phyloP scores from a whole-genome alignment of 2,888 invertebrate species.

The Malthinus flaveolus region DNA sequence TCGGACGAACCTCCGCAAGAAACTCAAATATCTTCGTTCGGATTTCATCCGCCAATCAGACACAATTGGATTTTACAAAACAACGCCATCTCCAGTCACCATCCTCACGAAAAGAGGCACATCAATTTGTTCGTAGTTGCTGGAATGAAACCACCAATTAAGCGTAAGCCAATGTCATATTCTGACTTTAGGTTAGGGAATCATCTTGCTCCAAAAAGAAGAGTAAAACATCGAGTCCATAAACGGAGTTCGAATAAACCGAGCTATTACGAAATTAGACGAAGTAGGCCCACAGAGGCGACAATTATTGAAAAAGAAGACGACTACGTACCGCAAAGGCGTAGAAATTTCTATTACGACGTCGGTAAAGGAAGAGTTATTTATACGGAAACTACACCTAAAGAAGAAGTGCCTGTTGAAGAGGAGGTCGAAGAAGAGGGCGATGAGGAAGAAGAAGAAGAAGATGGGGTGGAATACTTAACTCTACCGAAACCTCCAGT shows the following conservation, averaged over 20 bases:
- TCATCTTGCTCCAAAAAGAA: constrained; percentile 16
- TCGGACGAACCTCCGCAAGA: neutral
- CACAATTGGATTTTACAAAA: neutral
- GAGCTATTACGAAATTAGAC: constrained; percentile 42
- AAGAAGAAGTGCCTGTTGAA: constrained; percentile 26
- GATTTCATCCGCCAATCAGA: constrained; percentile 10
- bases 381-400: constrained; percentile 41
- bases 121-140: constrained; percentile 46
- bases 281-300: constrained; percentile 37
- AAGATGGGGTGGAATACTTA: constrained; percentile 3
- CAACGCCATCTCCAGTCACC: constrained; percentile 1
- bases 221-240: constrained; percentile 25
- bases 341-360: constrained; percentile 51
- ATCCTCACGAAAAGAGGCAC: neutral
- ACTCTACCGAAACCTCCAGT: constrained; percentile 8
- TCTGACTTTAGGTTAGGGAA: constrained; percentile 38
- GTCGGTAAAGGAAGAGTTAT: constrained; percentile 48
- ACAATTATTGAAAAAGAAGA: constrained; percentile 42
- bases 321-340: constrained; percentile 51
- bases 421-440: neutral
- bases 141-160: constrained; percentile 50
- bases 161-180: constrained; percentile 41
- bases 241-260: constrained; percentile 40
- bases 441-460: constrained; percentile 5
- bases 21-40: neutral